Evolutionary conservation across 2,797 vertebrate genomes (phyloP).

Genomic region (Morus bassanus): DNA sequence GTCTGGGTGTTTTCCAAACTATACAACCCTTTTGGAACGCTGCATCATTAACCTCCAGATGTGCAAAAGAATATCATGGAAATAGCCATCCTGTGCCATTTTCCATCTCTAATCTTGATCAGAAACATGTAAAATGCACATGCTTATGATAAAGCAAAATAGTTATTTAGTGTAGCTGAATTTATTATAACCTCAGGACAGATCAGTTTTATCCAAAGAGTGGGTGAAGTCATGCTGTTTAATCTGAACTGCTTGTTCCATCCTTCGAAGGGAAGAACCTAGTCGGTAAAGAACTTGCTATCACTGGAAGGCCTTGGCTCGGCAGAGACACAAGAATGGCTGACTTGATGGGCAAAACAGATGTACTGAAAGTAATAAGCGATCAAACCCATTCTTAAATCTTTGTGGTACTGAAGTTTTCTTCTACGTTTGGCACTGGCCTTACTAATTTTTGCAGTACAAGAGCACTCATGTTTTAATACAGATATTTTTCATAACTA

Average conservation of each 20-base stretch:
- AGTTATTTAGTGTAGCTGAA: background rate
- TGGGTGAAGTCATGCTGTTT: background rate
- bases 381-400: background rate
- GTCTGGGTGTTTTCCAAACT: conserved; percentile 8
- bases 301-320: background rate
- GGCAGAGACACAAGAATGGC: background rate
- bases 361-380: background rate
- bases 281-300: background rate
- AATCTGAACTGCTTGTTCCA: background rate
- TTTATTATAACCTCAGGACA: background rate
- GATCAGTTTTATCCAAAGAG: background rate
- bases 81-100: background rate
- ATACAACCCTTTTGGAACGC: background rate
- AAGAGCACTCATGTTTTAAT: background rate
- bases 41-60: background rate
- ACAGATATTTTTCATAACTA: background rate
- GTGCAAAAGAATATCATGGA: background rate
- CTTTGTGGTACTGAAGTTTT: background rate
- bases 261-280: background rate
- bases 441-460: background rate
- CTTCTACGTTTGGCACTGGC: background rate
- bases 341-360: background rate
- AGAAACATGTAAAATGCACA: background rate
- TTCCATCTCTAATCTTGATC: background rate
- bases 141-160: background rate